Evolutionary conservation across 2,113 vertebrate species (phyloP), one percentile per base, ranked within the genome.

Genomic region (Albula glossodonta): DNA sequence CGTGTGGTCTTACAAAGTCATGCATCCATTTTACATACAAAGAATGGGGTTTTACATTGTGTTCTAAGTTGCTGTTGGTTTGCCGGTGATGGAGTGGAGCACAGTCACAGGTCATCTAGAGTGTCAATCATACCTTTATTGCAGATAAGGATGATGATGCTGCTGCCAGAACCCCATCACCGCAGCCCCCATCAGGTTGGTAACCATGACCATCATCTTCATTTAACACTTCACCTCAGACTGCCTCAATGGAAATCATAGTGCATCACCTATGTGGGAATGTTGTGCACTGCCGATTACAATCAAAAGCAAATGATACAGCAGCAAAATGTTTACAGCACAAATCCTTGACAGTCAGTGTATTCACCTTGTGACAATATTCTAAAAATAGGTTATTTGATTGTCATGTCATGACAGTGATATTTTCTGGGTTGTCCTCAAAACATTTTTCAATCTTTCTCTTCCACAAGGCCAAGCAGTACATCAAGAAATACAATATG

Each of bases 71-170:
- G 87, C 84, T 87, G 79, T 88, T 92, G 83, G 85, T 86, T 87
- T 91, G 91, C 87, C 85, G 85, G 63, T 91, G 90, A 87, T 92
- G 88, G 91, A 91, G 81, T 92, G 89, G 91, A 92, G 88, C 85
- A 87, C 89, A 90, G 85, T 93, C 87, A 92, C 91, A 90, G 92
- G 91, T 93, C 92, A 91, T 92, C 93, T 63, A 91, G 82, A 93
- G 90, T 95, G 90, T 95, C 92, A 90, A 93, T 94, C 89, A 93
- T 88, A 88, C 86, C 92, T 95, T 94, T 93, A 93, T 96, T 95
- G 63, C 94, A 96, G 95, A 94, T 94, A 93, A 93, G 88, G 92
- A 96, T 90, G 93, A 91, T 91, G 93, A 89, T 88, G 90, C 91
- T 82, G 86, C 91, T 87, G 85, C 89, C 86, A 91, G 88, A 90